Evolutionary conservation across 2,797 vertebrate species (phyloP), one percentile per base, ranked within the genome.

Genomic region (Aphelocoma californica): DNA sequence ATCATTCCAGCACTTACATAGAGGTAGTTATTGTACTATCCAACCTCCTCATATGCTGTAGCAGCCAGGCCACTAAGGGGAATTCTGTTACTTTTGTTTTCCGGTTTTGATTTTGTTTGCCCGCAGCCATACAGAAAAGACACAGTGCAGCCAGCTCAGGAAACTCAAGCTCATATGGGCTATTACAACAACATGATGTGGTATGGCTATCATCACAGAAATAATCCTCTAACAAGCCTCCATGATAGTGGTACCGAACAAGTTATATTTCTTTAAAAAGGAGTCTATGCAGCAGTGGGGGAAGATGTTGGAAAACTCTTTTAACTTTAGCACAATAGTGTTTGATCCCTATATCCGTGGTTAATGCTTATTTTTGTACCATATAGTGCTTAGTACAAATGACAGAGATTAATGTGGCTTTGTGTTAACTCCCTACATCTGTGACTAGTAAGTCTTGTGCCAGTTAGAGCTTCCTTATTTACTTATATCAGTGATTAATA

Each of bases 221-320:
- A 73, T 47, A 54, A 29, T 77, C 29, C 56, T 90, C 36, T 26
- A 67, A 50, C 18, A 51, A 25, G 14, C 32, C 31, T 62, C 36
- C 26, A 20, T 12, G 31, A 47, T 0, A 70, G 21, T 42, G 34
- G 11, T 18, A 48, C 31, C 0, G 0, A 71, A 34, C 8, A 42
- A 64, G 18, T 56, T 23, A 1, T 11, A 57, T 50, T 56, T 56
- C 74, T 36, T 36, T 64, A 28, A 64, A 86, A 48, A 71, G 18
- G 4, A 48, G 12, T 56, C 26, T 23, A 5, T 50, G 48, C 50
- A 56, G 65, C 26, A 71, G 18, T 32, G 21, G 57, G 34, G 18
- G 26, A 56, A 71, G 26, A 79, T 71, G 31, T 19, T 71, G 26
- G 18, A 56, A 42, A 86, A 62, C 18, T 21, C 34, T 71, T 69